Base-by-base conservation (phyloP, 2,888 invertebrate genomes). In the Ormyrus nitidulus region DNA sequence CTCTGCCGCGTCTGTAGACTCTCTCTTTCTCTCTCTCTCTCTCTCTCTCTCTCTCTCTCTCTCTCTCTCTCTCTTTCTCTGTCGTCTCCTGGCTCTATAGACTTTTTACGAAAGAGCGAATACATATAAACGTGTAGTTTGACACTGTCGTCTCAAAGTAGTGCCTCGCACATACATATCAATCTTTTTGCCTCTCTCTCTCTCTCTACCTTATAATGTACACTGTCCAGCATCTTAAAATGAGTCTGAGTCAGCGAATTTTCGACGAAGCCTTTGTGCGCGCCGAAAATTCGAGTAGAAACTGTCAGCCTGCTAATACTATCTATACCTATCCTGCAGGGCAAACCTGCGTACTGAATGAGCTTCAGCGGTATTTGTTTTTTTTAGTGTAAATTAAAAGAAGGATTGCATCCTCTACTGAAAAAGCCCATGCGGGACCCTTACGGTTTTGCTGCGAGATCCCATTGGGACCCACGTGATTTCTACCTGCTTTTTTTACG, bases 71-170 rank as follows among this genome's bases (percentile, higher is more conserved):
- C 19, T 65, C 9, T 46, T 58, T 46, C 54, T 4, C 34, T 61
- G 6, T 58, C 48, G 19, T 19, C 65, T 65, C 5, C n/a, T 5
- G 49, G 46, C 58, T 46, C 44, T 51, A 74, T 49, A n/a, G 44
- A 70, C 81, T 77, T 79, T 79, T 19, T 19, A 1, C 19, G 19
- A 19, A 19, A 19, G 19, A 19, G 2, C 19, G 19, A 83, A 85
- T 83, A 83, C 83, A 84, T 82, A 83, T 75, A 79, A 83, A 83
- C 83, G 84, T 84, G 83, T 85, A 85, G 86, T 53, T 75, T 81
- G 73, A 85, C 79, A 83, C 51, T 74, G 13, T 53, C 11, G 7
- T 58, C 71, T 76, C 11, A 19, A 19, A 19, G 61, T 80, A 85
- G 84, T 83, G 83, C 77, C 74, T 82, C 75, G 68, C 77, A 71